Conservation (phyloP, 2,113 vertebrate species). For the Semicossyphus pulcher region DNA sequence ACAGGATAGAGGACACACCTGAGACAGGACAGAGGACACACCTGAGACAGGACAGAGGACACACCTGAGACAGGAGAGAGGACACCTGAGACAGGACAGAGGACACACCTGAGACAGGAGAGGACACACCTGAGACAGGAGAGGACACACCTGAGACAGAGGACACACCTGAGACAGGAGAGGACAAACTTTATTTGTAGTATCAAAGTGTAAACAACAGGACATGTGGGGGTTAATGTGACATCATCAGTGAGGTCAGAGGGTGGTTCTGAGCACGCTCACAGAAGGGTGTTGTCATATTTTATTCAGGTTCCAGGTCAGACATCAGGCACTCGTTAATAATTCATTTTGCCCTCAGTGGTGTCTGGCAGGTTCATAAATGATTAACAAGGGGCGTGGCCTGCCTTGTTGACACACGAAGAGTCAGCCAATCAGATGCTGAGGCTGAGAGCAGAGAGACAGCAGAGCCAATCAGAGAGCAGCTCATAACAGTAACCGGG, state of each 20-base stretch:
- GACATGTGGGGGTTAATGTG: background rate
- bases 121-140: background rate
- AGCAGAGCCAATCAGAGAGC: constrained; percentile 32
- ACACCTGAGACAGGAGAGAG: background rate
- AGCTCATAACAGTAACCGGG: too few species aligned
- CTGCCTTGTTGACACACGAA: background rate
- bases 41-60: too few species aligned
- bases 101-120: background rate
- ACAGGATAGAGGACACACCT: too few species aligned
- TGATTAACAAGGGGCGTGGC: constrained; percentile 11
- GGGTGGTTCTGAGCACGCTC: background rate
- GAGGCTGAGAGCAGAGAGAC: background rate
- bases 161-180: background rate
- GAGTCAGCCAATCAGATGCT: background rate
- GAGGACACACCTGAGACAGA: background rate
- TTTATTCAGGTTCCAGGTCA: constrained; percentile 12
- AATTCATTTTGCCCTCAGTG: background rate
- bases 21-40: too few species aligned
- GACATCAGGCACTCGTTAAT: background rate
- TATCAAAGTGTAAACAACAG: background rate
- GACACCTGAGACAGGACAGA: too few species aligned
- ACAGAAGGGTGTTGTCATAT: constrained; percentile 1
- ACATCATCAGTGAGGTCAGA: too few species aligned
- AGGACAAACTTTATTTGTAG: too few species aligned
- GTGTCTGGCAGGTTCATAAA: constrained; percentile 39